Conservation (phyloP, 2,797 vertebrate species). For the Phataginus tricuspis region DNA sequence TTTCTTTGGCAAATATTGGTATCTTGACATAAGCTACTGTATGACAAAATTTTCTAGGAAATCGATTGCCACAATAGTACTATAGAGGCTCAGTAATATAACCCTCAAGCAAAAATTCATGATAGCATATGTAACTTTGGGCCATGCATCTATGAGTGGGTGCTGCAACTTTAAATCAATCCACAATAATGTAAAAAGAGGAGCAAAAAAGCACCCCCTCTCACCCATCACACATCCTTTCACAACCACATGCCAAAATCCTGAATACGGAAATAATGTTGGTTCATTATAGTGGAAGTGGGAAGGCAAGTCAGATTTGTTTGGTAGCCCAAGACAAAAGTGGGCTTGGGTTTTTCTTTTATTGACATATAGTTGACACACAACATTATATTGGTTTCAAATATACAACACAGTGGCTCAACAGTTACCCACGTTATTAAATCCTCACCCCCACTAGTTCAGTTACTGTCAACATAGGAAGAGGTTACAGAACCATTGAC, state of each 20-base stretch:
- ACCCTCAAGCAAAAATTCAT: neutral
- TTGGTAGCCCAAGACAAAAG: neutral
- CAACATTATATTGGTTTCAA: no score
- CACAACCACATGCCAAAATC: neutral
- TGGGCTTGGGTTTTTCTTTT: neutral
- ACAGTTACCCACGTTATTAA: no score
- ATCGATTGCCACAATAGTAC: neutral
- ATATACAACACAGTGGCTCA: no score
- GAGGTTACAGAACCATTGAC: no score
- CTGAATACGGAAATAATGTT: neutral
- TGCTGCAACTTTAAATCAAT: conserved; percentile 18
- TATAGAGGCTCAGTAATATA: neutral
- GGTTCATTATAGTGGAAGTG: neutral
- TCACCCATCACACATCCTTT: neutral
- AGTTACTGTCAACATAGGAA: no score
- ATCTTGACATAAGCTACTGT: neutral
- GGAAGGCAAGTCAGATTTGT: neutral
- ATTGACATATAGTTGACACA: no score
- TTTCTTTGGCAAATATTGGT: neutral
- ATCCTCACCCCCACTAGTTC: no score
- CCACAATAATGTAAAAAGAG: neutral
- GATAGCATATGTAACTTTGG: neutral
- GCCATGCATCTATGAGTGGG: neutral
- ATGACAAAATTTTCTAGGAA: neutral
- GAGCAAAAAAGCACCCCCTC: neutral